Percentiles rank a stretch among this genome's conserved stretches.
These are phyloP conservation scores for Drosophila gunungcola DNA, from an alignment of 1,140 invertebrate species.

Conservation along the genomic window DNA sequence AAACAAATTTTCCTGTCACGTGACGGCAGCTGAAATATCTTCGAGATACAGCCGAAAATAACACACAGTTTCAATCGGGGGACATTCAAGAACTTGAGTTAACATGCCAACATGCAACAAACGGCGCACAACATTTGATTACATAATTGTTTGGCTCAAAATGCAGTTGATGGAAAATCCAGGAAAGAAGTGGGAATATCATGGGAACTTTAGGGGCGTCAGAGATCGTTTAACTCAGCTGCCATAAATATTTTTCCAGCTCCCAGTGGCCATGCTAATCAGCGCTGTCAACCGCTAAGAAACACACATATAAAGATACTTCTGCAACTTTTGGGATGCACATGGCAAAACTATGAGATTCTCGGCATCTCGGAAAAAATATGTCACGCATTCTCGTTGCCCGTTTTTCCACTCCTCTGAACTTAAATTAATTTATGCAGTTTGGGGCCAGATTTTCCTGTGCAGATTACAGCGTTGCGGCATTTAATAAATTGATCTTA, in stretches of 20 bases:
- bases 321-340: slow-evolving; percentile 31
- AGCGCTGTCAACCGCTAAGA: slow-evolving; percentile 49
- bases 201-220: slow-evolving; percentile 24
- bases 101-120: slow-evolving; percentile 22
- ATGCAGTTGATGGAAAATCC: slow-evolving; percentile 33
- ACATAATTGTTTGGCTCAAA: slow-evolving; percentile 48
- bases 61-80: slow-evolving; percentile 5
- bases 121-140: slow-evolving; percentile 55
- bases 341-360: slow-evolving; percentile 22
- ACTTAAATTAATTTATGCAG: slow-evolving; percentile 78
- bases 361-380: slow-evolving; percentile 33
- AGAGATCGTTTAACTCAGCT: slow-evolving; percentile 52
- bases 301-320: slow-evolving; percentile 1
- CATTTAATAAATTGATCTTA: slow-evolving; percentile 79
- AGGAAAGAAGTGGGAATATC: slow-evolving; percentile 6
- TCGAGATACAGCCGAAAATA: slow-evolving; percentile 12
- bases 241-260: slow-evolving; percentile 61
- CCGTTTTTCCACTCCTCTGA: slow-evolving; percentile 14
- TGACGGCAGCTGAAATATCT: slow-evolving; percentile 62
- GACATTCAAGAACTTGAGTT: slow-evolving; percentile 33
- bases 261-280: slow-evolving; percentile 50
- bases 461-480: slow-evolving; percentile 67
- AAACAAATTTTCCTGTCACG: slow-evolving; percentile 66
- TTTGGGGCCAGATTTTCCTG: slow-evolving; percentile 55
- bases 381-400: slow-evolving; percentile 61